phyloP scores from a whole-genome alignment of 2,113 vertebrate genomes.

The Onychostruthus taczanowskii region DNA sequence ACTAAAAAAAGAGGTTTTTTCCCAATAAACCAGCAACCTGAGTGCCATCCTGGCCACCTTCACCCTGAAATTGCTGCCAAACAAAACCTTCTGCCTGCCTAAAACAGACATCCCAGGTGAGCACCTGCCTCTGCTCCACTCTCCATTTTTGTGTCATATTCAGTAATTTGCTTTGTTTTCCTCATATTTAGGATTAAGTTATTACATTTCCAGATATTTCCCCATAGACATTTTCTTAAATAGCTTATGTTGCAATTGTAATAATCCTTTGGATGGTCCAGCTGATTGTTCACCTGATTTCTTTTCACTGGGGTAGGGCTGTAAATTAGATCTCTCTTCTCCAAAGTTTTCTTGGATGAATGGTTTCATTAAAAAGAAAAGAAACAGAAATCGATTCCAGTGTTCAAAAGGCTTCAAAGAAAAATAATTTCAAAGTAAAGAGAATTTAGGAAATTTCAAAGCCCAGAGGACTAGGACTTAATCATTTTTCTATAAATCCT shows the following conservation, averaged over 20 bases:
- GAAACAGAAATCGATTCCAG: slow-evolving; percentile 27
- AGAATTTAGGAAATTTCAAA: slow-evolving; percentile 23
- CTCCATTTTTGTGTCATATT: neutral
- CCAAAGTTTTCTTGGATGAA: slow-evolving; percentile 41
- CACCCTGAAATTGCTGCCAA: neutral
- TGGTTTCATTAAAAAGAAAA: slow-evolving; percentile 51
- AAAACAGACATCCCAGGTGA: neutral
- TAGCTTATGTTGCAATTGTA: neutral
- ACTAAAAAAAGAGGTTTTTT: neutral
- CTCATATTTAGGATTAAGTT: slow-evolving; percentile 42
- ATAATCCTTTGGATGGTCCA: slow-evolving; percentile 36
- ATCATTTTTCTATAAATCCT: neutral
- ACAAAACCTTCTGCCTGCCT: neutral
- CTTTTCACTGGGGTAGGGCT: slow-evolving; percentile 35
- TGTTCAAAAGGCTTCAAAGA: neutral
- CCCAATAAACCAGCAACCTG: neutral
- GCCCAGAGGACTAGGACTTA: neutral
- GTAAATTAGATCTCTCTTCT: slow-evolving; percentile 53
- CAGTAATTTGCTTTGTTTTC: slow-evolving; percentile 28
- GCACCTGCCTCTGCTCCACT: neutral
- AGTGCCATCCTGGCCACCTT: rapidly evolving
- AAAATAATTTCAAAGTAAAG: slow-evolving; percentile 36
- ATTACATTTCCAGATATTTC: slow-evolving; percentile 30
- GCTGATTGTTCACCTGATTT: slow-evolving; percentile 41
- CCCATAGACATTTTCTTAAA: slow-evolving; percentile 37